phyloP scores from a whole-genome alignment of 2,888 invertebrate genomes.

The Uropetala carovei region DNA sequence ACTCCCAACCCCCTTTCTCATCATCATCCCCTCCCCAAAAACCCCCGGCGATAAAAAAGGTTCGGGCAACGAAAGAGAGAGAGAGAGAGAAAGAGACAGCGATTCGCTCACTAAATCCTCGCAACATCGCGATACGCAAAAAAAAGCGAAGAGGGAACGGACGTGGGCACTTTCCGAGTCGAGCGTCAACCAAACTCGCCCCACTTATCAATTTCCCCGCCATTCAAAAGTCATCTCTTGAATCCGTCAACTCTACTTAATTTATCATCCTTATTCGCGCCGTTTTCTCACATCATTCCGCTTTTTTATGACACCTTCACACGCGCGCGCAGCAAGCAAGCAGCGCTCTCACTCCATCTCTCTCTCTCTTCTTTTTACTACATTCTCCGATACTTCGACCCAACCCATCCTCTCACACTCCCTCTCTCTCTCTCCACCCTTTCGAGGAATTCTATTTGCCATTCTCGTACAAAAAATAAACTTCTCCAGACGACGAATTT shows the following conservation, averaged over 20 bases:
- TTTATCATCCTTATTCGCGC: conserved; percentile 16
- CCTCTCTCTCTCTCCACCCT: background rate
- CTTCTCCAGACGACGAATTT: background rate
- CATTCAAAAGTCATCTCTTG: conserved; percentile 29
- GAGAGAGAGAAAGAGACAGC: background rate
- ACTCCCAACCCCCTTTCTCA: background rate
- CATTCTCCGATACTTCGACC: background rate
- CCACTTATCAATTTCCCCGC: conserved; percentile 48
- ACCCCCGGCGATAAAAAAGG: background rate
- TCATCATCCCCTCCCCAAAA: too few species aligned
- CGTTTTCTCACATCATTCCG: conserved; percentile 35
- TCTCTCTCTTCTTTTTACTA: background rate
- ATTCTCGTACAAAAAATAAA: background rate
- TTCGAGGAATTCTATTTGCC: background rate
- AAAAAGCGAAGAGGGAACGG: conserved; percentile 9
- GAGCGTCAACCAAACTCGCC: conserved; percentile 13
- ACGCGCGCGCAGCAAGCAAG: background rate
- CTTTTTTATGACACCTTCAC: conserved; percentile 24
- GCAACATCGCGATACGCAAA: background rate
- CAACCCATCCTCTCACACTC: background rate
- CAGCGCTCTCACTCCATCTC: background rate
- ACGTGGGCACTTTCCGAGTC: background rate
- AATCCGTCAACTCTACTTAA: conserved; percentile 50
- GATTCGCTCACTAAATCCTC: conserved; percentile 27
- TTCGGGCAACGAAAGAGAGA: background rate